These are phyloP conservation scores for Melanostoma mellinum DNA, from an alignment of 2,888 invertebrate genomes.

Conservation along the genomic window DNA sequence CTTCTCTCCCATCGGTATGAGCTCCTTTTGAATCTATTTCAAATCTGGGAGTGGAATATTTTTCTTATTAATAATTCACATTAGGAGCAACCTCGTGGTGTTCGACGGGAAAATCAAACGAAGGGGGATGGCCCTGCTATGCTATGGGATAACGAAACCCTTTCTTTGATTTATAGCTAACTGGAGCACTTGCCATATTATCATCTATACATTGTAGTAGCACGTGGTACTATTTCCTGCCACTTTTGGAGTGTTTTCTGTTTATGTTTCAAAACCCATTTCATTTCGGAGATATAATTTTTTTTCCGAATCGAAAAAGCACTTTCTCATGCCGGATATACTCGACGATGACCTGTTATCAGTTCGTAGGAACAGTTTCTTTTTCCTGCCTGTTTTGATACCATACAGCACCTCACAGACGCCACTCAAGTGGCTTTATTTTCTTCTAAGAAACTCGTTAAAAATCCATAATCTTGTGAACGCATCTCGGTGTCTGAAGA, in stretches of 20 bases:
- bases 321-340: constrained; percentile 60
- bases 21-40: constrained; percentile 59
- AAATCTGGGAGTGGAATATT: constrained; percentile 54
- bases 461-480: constrained; percentile 80
- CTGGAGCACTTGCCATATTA: constrained; percentile 14
- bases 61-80: constrained; percentile 82
- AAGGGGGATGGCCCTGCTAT: constrained; percentile 25
- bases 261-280: constrained; percentile 64
- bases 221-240: constrained; percentile 55
- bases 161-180: constrained; percentile 54
- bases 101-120: constrained; percentile 26
- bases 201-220: constrained; percentile 11
- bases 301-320: constrained; percentile 30
- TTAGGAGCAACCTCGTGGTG: constrained; percentile 76
- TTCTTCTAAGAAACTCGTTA: constrained; percentile 78
- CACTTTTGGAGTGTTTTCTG: constrained; percentile 59
- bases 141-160: constrained; percentile 30
- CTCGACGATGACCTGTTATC: constrained; percentile 49
- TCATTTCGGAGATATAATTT: constrained; percentile 10
- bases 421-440: constrained; percentile 53
- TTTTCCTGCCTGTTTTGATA: constrained; percentile 20
- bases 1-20: constrained; percentile 8
- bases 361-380: constrained; percentile 1
- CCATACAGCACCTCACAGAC: constrained; percentile 59
- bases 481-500: constrained; percentile 60